These are phyloP conservation scores for Corydoras sp. DNA, from an alignment of 2,113 vertebrate genomes.

Conservation along the genomic window DNA sequence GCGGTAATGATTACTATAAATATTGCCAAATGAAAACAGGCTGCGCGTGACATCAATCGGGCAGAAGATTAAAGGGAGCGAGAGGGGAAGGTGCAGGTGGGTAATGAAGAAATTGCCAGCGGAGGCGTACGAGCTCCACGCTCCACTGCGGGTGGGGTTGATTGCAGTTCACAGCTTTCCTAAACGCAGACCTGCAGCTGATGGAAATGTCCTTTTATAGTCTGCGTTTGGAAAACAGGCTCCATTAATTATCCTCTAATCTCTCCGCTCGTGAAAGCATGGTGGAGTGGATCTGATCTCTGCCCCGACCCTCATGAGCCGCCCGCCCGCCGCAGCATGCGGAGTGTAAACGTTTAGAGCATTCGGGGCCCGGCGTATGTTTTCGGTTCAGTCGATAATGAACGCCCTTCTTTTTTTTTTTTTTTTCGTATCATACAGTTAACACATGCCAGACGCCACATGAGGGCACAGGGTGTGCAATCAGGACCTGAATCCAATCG, in stretches of 20 bases:
- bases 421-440: no score
- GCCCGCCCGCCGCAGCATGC: not conserved
- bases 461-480: no score
- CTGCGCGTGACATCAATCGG: constrained; percentile 43
- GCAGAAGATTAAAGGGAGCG: constrained; percentile 39
- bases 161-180: constrained; percentile 12
- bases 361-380: not conserved
- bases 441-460: no score
- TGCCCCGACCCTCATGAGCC: not conserved
- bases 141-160: not conserved
- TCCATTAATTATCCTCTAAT: not conserved
- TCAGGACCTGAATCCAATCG: no score
- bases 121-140: not conserved
- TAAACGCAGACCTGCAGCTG: not conserved
- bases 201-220: constrained; percentile 17
- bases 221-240: not conserved
- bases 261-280: not conserved
- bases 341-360: not conserved
- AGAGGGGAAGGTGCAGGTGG: constrained; percentile 17
- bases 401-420: no score
- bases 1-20: constrained; percentile 40
- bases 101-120: constrained; percentile 16
- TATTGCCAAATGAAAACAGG: constrained; percentile 34
- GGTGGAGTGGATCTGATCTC: not conserved
- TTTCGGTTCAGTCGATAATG: no score